Percentiles rank a stretch among this genome's conserved stretches.
Conservation (phyloP, 2,888 invertebrate genomes). For the Netelia fuscicornis region DNA sequence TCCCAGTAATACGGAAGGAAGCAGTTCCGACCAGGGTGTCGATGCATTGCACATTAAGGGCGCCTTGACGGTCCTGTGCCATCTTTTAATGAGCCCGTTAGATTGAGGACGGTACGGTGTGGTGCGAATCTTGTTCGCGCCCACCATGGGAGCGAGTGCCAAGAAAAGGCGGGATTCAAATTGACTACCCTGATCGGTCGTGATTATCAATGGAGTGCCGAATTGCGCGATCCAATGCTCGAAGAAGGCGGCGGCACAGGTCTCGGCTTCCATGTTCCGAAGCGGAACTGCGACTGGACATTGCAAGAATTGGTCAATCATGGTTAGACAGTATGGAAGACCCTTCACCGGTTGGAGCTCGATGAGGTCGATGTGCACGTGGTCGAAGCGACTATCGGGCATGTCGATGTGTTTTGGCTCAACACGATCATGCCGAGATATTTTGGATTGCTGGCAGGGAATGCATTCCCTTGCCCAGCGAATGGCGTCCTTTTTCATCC, state of each 20-base stretch:
- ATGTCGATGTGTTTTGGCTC: constrained; percentile 43
- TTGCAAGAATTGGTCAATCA: constrained; percentile 67
- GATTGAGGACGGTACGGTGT: constrained; percentile 71
- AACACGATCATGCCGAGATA: constrained; percentile 57
- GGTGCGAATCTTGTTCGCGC: constrained; percentile 63
- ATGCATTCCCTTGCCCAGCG: constrained; percentile 67
- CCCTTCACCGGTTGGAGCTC: constrained; percentile 36
- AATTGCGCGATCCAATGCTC: constrained; percentile 76
- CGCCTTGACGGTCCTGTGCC: constrained; percentile 58
- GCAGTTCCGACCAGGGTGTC: constrained; percentile 9
- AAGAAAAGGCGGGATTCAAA: constrained; percentile 71
- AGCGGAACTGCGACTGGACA: constrained; percentile 77
- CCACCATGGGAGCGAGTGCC: constrained; percentile 55
- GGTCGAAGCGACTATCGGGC: constrained; percentile 33
- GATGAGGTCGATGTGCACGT: constrained; percentile 36
- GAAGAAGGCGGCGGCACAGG: constrained; percentile 73
- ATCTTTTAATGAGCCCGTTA: constrained; percentile 73
- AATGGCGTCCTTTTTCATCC: constrained; percentile 62
- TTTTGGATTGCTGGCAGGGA: constrained; percentile 64
- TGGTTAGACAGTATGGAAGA: constrained; percentile 75
- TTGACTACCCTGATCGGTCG: constrained; percentile 77
- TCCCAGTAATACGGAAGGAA: constrained; percentile 34
- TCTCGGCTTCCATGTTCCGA: constrained; percentile 73
- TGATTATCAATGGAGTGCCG: constrained; percentile 74
- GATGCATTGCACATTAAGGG: constrained; percentile 26